Conservation (phyloP, 2,888 invertebrate genomes). For the Platynereis dumerilii region DNA sequence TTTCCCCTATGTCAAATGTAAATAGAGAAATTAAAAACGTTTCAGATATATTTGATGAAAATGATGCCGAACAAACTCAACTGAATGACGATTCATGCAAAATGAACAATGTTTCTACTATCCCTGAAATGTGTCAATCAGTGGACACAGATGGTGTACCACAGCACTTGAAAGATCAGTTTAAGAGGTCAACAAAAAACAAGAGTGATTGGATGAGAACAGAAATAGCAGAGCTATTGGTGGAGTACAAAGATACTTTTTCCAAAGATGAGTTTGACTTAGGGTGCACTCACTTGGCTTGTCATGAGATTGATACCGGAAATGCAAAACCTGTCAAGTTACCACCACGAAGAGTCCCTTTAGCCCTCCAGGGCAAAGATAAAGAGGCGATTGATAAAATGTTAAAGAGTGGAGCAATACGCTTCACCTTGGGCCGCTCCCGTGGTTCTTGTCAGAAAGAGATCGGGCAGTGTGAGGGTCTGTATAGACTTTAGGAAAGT, state of each 20-base stretch:
- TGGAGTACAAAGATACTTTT: background rate
- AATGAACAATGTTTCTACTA: too few species aligned
- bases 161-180: background rate
- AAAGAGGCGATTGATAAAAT: conserved; percentile 1
- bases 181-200: background rate
- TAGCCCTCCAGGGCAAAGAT: background rate
- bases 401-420: background rate
- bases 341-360: conserved; percentile 6
- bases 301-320: conserved; percentile 1
- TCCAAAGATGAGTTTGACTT: conserved; percentile 7
- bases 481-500: conserved; percentile 36
- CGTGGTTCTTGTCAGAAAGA: conserved; percentile 3
- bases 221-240: background rate
- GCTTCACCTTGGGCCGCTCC: conserved; percentile 9
- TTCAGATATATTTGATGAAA: too few species aligned
- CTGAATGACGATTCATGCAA: too few species aligned
- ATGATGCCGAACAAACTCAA: too few species aligned
- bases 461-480: conserved; percentile 29
- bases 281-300: background rate
- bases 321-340: conserved; percentile 3
- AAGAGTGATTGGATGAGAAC: background rate
- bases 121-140: too few species aligned
- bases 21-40: too few species aligned
- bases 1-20: too few species aligned
- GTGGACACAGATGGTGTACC: background rate